Percentiles rank a stretch among this genome's conserved stretches.
phyloP scores from a whole-genome alignment of 2,888 invertebrate species.

The Drosophila anceps region DNA sequence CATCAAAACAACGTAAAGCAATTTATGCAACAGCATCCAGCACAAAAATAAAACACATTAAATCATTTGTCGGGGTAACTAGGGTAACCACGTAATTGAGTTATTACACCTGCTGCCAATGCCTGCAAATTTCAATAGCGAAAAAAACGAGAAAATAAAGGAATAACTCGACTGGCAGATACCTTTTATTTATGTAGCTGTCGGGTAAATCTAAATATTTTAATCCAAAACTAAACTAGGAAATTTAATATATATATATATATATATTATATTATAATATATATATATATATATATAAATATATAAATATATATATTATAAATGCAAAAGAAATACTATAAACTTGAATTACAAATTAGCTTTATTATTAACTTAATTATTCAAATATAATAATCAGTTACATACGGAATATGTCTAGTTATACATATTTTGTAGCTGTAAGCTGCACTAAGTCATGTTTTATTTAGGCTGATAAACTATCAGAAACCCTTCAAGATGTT shows the following conservation, averaged over 20 bases:
- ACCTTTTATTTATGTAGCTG: neutral
- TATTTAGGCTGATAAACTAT: neutral
- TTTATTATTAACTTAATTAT: too few species aligned
- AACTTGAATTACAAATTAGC: too few species aligned
- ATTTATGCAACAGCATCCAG: slow-evolving; percentile 36
- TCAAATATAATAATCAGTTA: neutral
- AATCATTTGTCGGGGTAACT: slow-evolving; percentile 61
- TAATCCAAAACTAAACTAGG: too few species aligned
- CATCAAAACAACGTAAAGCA: slow-evolving; percentile 10
- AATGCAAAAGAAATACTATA: neutral
- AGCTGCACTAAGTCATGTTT: neutral
- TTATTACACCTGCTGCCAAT: slow-evolving; percentile 60
- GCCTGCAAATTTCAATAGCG: slow-evolving; percentile 16
- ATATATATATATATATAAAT: too few species aligned
- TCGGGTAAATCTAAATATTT: too few species aligned
- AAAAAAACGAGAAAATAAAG: neutral
- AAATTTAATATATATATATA: too few species aligned
- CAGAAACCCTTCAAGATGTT: slow-evolving; percentile 29
- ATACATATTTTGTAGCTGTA: neutral
- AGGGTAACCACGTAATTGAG: slow-evolving; percentile 70
- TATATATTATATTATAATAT: neutral
- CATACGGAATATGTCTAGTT: neutral
- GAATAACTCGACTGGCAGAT: neutral
- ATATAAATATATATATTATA: neutral
- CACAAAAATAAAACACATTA: slow-evolving; percentile 14